A percentile compares a stretch with the other conserved stretches of the same genome.
These are phyloP conservation scores for Bujurquina vittata DNA, from an alignment of 2,113 vertebrate genomes.

Conservation along the genomic window DNA sequence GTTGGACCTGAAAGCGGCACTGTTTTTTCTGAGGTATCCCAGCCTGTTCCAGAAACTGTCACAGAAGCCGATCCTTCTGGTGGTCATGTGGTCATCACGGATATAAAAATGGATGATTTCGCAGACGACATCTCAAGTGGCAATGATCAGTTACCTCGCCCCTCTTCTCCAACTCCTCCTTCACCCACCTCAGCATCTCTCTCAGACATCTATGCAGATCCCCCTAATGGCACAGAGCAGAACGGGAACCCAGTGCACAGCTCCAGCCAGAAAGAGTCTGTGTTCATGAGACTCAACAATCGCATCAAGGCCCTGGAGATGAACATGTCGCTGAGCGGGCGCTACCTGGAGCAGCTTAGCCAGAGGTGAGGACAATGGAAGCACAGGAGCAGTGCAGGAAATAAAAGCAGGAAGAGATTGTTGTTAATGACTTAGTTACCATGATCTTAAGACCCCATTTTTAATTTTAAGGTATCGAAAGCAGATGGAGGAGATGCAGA, in stretches of 20 bases:
- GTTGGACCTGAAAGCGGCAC: conserved; percentile 54
- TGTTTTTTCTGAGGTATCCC: conserved; percentile 46
- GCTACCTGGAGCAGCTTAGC: conserved; percentile 97
- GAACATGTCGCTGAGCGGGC: conserved; percentile 98
- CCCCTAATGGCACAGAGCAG: conserved; percentile 88
- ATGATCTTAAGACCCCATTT: not conserved
- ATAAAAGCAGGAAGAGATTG: not conserved
- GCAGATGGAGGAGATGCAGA: conserved; percentile 99
- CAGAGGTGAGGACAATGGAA: conserved; percentile 84
- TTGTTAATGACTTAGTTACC: not conserved
- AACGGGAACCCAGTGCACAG: conserved; percentile 90
- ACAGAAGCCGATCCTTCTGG: conserved; percentile 49
- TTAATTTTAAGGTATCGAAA: conserved; percentile 88
- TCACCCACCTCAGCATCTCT: conserved; percentile 51
- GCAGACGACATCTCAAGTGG: conserved; percentile 79
- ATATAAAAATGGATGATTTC: conserved; percentile 80
- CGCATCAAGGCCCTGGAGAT: conserved; percentile 97
- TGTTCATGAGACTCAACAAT: conserved; percentile 99
- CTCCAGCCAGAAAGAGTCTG: conserved; percentile 95
- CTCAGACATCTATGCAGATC: conserved; percentile 92
- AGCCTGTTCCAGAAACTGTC: conserved; percentile 49
- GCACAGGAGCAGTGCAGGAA: not conserved
- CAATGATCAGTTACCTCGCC: conserved; percentile 73
- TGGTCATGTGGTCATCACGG: conserved; percentile 42
- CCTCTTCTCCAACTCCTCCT: conserved; percentile 33